A percentile compares a stretch with the other conserved stretches of the same genome.
Conservation (phyloP, 2,888 invertebrate genomes). For the Tinea semifulvella region DNA sequence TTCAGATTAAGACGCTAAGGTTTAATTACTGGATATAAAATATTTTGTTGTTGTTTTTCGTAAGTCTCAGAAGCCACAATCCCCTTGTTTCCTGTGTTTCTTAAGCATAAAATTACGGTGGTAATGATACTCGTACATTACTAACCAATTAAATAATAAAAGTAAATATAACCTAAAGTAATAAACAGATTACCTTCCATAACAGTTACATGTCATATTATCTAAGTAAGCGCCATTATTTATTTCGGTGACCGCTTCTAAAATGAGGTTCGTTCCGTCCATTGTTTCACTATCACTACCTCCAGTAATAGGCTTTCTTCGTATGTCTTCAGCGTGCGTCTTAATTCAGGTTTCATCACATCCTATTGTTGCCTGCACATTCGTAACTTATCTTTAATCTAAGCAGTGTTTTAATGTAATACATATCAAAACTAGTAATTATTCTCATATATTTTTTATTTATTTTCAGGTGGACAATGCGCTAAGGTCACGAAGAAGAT, state of each 20-base stretch:
- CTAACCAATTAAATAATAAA: no score
- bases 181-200: no score
- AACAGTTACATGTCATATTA: constrained; percentile 2
- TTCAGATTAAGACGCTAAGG: no score
- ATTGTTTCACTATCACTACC: constrained; percentile 33
- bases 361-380: constrained; percentile 22
- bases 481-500: constrained; percentile 35
- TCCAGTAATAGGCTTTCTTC: constrained; percentile 15
- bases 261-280: constrained; percentile 26
- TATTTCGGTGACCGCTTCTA: constrained; percentile 29
- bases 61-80: no score
- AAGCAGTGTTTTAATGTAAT: not conserved
- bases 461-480: constrained; percentile 45
- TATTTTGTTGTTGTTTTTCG: no score
- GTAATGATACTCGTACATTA: no score
- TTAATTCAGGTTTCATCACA: constrained; percentile 27
- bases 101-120: no score
- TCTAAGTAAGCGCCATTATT: not conserved
- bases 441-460: constrained; percentile 11
- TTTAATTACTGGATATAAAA: no score
- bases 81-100: no score
- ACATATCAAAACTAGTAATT: not conserved
- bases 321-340: constrained; percentile 14
- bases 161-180: no score
- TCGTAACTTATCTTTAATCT: constrained; percentile 2